Evolutionary conservation across 2,888 invertebrate species (phyloP).

Genomic region (Melieria picta): DNA sequence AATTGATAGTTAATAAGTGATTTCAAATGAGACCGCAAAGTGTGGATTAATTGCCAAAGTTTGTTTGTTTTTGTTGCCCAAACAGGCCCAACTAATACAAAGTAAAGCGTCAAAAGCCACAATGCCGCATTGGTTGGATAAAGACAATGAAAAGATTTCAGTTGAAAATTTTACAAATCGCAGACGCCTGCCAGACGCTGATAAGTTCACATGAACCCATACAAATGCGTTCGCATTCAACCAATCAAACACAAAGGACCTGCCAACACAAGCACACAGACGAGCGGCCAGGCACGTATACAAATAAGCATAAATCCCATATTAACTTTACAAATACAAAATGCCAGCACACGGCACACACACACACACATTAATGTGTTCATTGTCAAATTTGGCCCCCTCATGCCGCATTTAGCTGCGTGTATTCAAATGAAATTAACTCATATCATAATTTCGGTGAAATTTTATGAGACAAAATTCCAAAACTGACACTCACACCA

Average conservation of each 20-base stretch:
- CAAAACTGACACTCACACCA: not conserved
- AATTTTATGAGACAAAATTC: not conserved
- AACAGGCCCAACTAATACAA: no score
- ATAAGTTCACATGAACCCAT: slow-evolving; percentile 52
- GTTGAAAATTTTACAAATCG: slow-evolving; percentile 44
- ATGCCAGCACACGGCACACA: not conserved
- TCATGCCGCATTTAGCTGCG: slow-evolving; percentile 38
- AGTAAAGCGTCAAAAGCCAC: no score
- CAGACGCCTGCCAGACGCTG: slow-evolving; percentile 55
- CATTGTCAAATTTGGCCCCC: not conserved
- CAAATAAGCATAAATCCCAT: slow-evolving; percentile 25
- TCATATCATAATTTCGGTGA: slow-evolving; percentile 31
- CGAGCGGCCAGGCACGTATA: slow-evolving; percentile 12
- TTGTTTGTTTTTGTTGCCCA: no score
- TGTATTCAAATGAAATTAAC: slow-evolving; percentile 39
- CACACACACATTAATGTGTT: not conserved
- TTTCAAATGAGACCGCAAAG: no score
- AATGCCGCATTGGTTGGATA: no score
- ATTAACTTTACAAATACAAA: slow-evolving; percentile 24
- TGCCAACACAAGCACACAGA: slow-evolving; percentile 14
- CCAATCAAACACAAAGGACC: slow-evolving; percentile 47
- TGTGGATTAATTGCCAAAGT: no score
- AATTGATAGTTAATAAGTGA: no score
- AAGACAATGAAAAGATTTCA: slow-evolving; percentile 24
- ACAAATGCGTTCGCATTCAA: slow-evolving; percentile 41